These are phyloP conservation scores for Morpho helenor DNA, from an alignment of 2,888 invertebrate species.

Conservation along the genomic window DNA sequence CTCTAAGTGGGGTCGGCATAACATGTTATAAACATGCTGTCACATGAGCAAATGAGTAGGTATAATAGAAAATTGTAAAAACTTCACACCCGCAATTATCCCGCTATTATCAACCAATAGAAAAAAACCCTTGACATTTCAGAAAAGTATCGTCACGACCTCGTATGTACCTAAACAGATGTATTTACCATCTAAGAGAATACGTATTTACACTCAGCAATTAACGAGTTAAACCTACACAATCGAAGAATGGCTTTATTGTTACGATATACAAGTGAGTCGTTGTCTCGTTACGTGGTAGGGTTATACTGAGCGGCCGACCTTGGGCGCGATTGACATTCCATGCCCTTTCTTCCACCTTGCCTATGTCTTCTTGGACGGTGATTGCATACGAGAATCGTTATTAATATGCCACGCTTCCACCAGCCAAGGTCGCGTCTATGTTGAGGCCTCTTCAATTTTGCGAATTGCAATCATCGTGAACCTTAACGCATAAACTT, in stretches of 20 bases:
- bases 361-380: slow-evolving; percentile 67
- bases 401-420: slow-evolving; percentile 71
- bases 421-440: slow-evolving; percentile 57
- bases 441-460: slow-evolving; percentile 44
- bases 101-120: slow-evolving; percentile 30
- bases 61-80: slow-evolving; percentile 3
- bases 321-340: slow-evolving; percentile 65
- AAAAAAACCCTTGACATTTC: slow-evolving; percentile 67
- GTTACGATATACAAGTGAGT: slow-evolving; percentile 18
- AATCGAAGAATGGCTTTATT: slow-evolving; percentile 25
- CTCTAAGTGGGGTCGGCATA: too few relatives aligned
- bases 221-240: slow-evolving; percentile 43
- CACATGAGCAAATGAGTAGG: too few relatives aligned
- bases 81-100: slow-evolving; percentile 20
- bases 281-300: slow-evolving; percentile 34
- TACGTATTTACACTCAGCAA: slow-evolving; percentile 44
- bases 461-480: slow-evolving; percentile 21
- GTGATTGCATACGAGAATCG: slow-evolving; percentile 69
- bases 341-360: slow-evolving; percentile 76
- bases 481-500: slow-evolving; percentile 23
- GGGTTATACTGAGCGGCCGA: slow-evolving; percentile 50
- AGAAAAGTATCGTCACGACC: slow-evolving; percentile 49
- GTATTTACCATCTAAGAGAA: slow-evolving; percentile 55
- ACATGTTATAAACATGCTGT: too few relatives aligned
- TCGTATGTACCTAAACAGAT: slow-evolving; percentile 50